Conservation (phyloP, 2,113 vertebrate species). For the Odocoileus virginianus region DNA sequence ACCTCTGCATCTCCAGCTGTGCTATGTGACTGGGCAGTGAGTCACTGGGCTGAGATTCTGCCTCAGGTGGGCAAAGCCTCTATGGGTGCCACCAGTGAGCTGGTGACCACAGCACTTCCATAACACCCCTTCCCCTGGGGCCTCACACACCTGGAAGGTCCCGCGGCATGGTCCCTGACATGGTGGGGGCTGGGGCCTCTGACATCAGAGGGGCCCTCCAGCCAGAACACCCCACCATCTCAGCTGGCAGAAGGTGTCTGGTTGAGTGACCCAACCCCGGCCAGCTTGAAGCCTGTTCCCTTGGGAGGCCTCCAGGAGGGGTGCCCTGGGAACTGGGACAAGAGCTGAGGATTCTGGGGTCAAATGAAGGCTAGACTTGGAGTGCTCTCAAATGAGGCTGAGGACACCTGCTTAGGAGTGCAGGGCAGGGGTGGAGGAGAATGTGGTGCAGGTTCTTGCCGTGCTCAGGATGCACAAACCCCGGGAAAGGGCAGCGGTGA, state of each 20-base stretch:
- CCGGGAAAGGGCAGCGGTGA: not conserved
- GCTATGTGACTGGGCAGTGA: not conserved
- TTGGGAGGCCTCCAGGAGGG: not conserved
- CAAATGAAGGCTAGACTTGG: not conserved
- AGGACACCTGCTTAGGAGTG: not conserved
- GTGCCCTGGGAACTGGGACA: not conserved
- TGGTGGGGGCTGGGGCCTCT: not conserved
- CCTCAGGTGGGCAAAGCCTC: not conserved
- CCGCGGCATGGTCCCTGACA: no score
- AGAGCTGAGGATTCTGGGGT: not conserved
- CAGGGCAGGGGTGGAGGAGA: not conserved
- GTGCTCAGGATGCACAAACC: rapidly evolving
- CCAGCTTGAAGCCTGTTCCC: not conserved
- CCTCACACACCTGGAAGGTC: not conserved
- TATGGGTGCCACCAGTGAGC: not conserved
- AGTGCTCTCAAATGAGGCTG: not conserved
- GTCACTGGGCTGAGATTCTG: not conserved
- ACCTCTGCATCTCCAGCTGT: not conserved
- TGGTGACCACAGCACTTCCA: not conserved
- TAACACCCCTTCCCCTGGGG: not conserved
- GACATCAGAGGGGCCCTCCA: not conserved
- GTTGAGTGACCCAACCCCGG: not conserved
- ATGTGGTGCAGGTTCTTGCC: no score
- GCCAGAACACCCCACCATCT: not conserved
- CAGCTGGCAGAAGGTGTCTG: not conserved